These are phyloP conservation scores for Drosophila quinaria DNA, from an alignment of 2,888 invertebrate genomes.

Conservation along the genomic window DNA sequence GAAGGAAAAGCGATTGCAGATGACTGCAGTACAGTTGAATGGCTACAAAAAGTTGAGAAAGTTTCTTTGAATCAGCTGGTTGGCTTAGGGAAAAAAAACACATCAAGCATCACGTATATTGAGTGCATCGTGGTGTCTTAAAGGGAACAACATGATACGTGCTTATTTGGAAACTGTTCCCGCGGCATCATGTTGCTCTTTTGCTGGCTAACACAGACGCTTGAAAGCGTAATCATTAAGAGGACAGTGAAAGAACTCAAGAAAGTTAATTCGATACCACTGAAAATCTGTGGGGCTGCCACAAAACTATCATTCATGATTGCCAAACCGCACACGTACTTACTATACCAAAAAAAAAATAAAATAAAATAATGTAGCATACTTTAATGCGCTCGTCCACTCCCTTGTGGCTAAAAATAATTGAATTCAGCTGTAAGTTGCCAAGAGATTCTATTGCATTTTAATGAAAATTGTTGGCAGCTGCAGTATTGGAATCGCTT, in stretches of 20 bases:
- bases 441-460: conserved; percentile 32
- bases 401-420: conserved; percentile 21
- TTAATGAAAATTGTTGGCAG: conserved; percentile 32
- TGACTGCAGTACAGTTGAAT: conserved; percentile 4
- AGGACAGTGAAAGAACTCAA: neutral
- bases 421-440: conserved; percentile 33
- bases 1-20: neutral
- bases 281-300: conserved; percentile 13
- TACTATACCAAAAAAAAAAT: neutral
- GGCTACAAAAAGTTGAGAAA: neutral
- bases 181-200: conserved; percentile 14
- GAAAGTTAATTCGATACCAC: conserved; percentile 19
- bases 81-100: neutral
- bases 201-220: conserved; percentile 5
- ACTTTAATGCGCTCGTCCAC: conserved; percentile 25
- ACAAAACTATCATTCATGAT: conserved; percentile 14
- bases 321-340: conserved; percentile 19
- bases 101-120: conserved; percentile 24
- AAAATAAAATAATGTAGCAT: conserved; percentile 20
- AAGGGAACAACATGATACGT: conserved; percentile 23
- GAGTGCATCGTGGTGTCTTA: conserved; percentile 37
- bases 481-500: conserved; percentile 1
- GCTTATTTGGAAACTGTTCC: conserved; percentile 6
- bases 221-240: conserved; percentile 28
- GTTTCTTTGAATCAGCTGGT: conserved; percentile 12